Conservation (phyloP, 2,888 invertebrate species). For the Ennomos quercinarius region DNA sequence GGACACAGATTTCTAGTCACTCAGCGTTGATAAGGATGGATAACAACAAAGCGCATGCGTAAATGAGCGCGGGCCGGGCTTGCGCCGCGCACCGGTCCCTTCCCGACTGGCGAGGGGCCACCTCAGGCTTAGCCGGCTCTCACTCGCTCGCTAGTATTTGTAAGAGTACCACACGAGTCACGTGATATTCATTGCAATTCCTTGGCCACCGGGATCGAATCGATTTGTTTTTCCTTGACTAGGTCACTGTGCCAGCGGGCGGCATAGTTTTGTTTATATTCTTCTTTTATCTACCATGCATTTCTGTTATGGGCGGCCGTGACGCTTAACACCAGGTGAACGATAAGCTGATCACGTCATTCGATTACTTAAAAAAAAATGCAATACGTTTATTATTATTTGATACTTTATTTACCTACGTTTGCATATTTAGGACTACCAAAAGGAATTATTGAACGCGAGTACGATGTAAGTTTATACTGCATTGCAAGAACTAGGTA, state of each 20-base stretch:
- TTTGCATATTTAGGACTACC: no score
- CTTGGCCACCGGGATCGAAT: conserved; percentile 61
- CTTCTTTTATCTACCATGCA: conserved; percentile 2
- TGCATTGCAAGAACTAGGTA: no score
- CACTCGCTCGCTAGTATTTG: conserved; percentile 38
- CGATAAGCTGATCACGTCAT: no score
- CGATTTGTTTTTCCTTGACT: conserved; percentile 65
- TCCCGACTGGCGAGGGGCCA: conserved; percentile 49
- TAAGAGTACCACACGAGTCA: conserved; percentile 37
- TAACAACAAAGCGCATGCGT: conserved; percentile 61
- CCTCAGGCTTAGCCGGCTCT: conserved; percentile 6
- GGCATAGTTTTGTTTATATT: conserved; percentile 21
- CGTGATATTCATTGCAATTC: conserved; percentile 40
- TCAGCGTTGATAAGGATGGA: conserved; percentile 56
- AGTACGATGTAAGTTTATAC: no score
- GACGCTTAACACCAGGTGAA: no score
- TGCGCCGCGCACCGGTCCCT: conserved; percentile 59
- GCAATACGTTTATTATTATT: no score
- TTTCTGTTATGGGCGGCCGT: no score
- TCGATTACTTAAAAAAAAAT: no score
- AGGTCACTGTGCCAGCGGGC: conserved; percentile 66
- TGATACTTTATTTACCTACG: no score
- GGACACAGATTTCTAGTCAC: conserved; percentile 42
- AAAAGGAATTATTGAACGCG: no score
- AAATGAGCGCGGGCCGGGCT: conserved; percentile 53